Evolutionary conservation across 2,888 invertebrate species (phyloP).

Genomic region (Cheiracanthium punctorium): DNA sequence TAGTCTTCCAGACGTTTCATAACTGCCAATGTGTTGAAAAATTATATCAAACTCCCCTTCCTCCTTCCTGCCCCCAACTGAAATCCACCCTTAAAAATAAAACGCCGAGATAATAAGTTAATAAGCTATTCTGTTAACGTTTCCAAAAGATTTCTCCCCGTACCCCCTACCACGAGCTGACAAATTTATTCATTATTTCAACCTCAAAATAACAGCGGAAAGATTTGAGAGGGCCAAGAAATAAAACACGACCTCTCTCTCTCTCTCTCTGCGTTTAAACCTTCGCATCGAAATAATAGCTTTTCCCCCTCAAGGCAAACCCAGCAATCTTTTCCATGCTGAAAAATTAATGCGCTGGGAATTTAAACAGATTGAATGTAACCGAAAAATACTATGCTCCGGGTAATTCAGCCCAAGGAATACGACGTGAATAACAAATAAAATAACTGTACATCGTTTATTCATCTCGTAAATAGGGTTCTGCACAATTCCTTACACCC

Average conservation of each 20-base stretch:
- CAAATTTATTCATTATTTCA: background rate
- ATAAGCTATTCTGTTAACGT: background rate
- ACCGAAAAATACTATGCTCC: background rate
- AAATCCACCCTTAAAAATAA: background rate
- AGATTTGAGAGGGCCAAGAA: background rate
- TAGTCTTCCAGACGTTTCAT: no score
- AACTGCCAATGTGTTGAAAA: background rate
- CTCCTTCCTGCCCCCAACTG: no score
- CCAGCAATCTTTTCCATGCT: background rate
- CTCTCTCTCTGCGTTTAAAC: background rate
- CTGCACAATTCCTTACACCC: background rate
- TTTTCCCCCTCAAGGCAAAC: background rate
- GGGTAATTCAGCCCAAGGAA: background rate
- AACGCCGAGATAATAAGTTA: background rate
- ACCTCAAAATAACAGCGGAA: background rate
- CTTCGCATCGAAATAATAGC: background rate
- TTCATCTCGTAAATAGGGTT: background rate
- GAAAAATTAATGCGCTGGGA: constrained; percentile 13
- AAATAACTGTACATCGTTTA: constrained; percentile 4
- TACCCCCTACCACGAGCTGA: background rate
- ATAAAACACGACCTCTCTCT: background rate
- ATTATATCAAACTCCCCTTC: no score
- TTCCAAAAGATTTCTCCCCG: background rate
- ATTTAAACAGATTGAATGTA: background rate
- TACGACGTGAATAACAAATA: constrained; percentile 10